Conservation (phyloP, 2,113 vertebrate genomes). For the Blennius ocellaris region DNA sequence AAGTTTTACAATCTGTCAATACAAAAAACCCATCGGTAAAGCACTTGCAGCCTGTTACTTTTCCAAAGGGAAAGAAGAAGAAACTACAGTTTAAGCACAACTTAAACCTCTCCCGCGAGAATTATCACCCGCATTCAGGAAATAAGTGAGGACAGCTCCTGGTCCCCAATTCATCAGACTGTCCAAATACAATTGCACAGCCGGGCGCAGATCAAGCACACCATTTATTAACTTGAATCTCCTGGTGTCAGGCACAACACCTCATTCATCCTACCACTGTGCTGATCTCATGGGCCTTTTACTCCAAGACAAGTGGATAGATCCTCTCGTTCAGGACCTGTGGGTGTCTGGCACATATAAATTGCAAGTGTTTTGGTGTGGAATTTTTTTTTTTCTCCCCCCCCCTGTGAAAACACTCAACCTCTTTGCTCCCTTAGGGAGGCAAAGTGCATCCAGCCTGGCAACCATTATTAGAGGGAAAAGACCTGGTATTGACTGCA, state of each 20-base stretch:
- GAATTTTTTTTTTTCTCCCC: slow-evolving; percentile 7
- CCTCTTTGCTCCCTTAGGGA: slow-evolving; percentile 7
- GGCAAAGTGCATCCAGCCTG: background rate
- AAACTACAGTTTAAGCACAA: slow-evolving; percentile 40
- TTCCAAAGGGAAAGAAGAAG: slow-evolving; percentile 25
- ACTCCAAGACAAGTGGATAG: slow-evolving; percentile 56
- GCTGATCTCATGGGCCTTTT: slow-evolving; percentile 62
- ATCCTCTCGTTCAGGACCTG: slow-evolving; percentile 45
- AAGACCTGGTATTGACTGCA: background rate
- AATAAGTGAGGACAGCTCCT: slow-evolving; percentile 57
- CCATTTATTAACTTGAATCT: slow-evolving; percentile 76
- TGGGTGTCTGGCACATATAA: slow-evolving; percentile 64
- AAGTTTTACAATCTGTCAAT: slow-evolving; percentile 14
- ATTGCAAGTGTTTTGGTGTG: slow-evolving; percentile 50
- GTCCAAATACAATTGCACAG: slow-evolving; percentile 74
- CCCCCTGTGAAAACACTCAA: slow-evolving; percentile 24
- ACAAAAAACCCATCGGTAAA: background rate
- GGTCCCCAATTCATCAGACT: slow-evolving; percentile 79
- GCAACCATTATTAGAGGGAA: background rate
- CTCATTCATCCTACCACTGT: slow-evolving; percentile 64
- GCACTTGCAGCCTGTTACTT: background rate
- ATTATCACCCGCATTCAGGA: slow-evolving; percentile 61
- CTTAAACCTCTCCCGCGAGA: slow-evolving; percentile 46
- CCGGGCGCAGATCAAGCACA: slow-evolving; percentile 54
- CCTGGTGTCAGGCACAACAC: slow-evolving; percentile 58